Evolutionary conservation across 2,797 vertebrate genomes (phyloP).

Genomic region (Syncerus caffer): DNA sequence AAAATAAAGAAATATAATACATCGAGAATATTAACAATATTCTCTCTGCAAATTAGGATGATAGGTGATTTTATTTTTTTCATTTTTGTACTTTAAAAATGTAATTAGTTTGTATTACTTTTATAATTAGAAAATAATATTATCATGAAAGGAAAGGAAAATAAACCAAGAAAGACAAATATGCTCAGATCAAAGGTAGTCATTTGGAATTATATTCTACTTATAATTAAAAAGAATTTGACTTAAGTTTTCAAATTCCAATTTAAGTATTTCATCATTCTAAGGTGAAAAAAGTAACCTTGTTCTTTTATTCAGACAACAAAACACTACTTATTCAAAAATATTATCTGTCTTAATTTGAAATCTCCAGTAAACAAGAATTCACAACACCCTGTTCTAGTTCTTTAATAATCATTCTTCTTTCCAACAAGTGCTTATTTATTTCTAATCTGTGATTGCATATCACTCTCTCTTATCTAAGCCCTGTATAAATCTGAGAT

Average conservation of each 20-base stretch:
- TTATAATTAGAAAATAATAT: conserved; percentile 21
- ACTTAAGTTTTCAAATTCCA: conserved; percentile 7
- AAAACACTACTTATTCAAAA: background rate
- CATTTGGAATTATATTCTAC: background rate
- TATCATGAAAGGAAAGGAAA: background rate
- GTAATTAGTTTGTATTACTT: background rate
- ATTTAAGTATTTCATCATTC: background rate
- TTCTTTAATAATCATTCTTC: conserved; percentile 38
- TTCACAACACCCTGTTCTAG: background rate
- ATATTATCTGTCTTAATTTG: conserved; percentile 15
- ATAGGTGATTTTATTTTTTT: background rate
- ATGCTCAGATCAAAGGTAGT: background rate
- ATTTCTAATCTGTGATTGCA: background rate
- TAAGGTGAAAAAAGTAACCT: background rate
- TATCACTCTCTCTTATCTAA: background rate
- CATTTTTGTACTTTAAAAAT: background rate
- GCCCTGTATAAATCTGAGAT: background rate
- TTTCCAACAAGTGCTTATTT: conserved; percentile 37
- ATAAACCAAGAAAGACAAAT: conserved; percentile 9
- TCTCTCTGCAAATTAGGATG: background rate
- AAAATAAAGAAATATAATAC: background rate
- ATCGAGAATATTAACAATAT: background rate
- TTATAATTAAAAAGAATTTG: conserved; percentile 21
- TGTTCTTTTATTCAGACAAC: background rate
- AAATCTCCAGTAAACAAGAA: conserved; percentile 34